Evolutionary conservation across 2,113 vertebrate genomes (phyloP).

Genomic region (Procavia capensis): DNA sequence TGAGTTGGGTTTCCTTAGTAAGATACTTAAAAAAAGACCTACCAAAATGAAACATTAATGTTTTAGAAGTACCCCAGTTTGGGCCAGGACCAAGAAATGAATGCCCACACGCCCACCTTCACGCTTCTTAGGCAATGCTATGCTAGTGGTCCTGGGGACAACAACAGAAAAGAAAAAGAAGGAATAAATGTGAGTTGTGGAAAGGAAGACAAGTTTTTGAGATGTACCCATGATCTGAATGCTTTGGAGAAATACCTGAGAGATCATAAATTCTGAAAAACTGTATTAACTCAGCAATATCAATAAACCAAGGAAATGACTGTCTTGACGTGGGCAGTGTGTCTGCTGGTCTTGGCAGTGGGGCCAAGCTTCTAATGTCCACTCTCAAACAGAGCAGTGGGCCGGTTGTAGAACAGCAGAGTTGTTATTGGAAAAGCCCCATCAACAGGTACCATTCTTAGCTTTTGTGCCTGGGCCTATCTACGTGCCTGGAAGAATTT

Average conservation of each 20-base stretch:
- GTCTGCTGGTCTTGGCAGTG: background rate
- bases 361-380: background rate
- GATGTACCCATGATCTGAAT: background rate
- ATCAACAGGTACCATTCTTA: background rate
- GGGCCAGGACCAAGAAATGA: background rate
- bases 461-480: background rate
- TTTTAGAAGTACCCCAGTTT: background rate
- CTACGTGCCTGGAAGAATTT: background rate
- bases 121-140: background rate
- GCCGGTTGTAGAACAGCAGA: background rate
- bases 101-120: background rate
- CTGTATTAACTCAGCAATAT: background rate
- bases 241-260: background rate
- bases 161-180: background rate
- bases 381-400: background rate
- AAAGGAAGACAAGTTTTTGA: background rate
- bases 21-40: too few relatives aligned
- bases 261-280: background rate
- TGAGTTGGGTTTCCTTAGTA: too few relatives aligned
- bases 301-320: background rate
- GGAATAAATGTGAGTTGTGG: background rate
- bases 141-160: background rate
- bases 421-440: background rate
- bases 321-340: background rate
- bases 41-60: background rate